These are phyloP conservation scores for Tenebrio molitor DNA, from an alignment of 1,140 invertebrate species.

Conservation along the genomic window DNA sequence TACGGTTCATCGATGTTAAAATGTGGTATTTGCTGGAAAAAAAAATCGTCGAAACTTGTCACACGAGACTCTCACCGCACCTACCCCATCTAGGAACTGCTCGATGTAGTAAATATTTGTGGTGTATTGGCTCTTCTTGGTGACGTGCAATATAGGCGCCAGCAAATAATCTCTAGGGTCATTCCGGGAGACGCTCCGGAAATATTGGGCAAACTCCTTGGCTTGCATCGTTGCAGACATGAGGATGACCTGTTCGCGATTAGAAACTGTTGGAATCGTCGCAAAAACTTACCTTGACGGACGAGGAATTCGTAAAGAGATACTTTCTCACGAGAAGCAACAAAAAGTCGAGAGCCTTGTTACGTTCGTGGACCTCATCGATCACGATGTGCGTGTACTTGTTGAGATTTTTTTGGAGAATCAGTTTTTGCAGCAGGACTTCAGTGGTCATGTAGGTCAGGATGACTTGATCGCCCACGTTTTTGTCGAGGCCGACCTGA, in stretches of 20 bases:
- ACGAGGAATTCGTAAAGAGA: slow-evolving; percentile 77
- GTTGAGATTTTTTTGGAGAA: slow-evolving; percentile 73
- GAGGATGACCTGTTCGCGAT: slow-evolving; percentile 80
- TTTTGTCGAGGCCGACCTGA: slow-evolving; percentile 72
- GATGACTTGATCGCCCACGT: slow-evolving; percentile 78
- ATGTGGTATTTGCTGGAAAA: slow-evolving; percentile 55
- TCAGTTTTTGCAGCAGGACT: slow-evolving; percentile 80
- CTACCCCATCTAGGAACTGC: slow-evolving; percentile 66
- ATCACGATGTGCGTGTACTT: slow-evolving; percentile 94
- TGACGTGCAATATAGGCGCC: slow-evolving; percentile 72
- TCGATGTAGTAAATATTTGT: slow-evolving; percentile 80
- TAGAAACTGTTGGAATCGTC: not conserved
- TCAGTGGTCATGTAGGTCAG: slow-evolving; percentile 92
- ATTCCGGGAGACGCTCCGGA: slow-evolving; percentile 63
- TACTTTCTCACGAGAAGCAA: slow-evolving; percentile 88
- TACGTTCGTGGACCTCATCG: slow-evolving; percentile 96
- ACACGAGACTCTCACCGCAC: not conserved
- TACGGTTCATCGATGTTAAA: slow-evolving; percentile 69
- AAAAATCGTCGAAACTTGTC: slow-evolving; percentile 33
- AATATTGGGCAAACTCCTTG: slow-evolving; percentile 81
- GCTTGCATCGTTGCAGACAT: slow-evolving; percentile 92
- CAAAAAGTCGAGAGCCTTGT: slow-evolving; percentile 93
- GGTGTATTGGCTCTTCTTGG: slow-evolving; percentile 69
- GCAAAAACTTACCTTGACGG: slow-evolving; percentile 72
- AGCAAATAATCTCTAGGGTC: slow-evolving; percentile 35